Base-by-base conservation (phyloP, 2,113 vertebrate species). In the Crocuta crocuta region DNA sequence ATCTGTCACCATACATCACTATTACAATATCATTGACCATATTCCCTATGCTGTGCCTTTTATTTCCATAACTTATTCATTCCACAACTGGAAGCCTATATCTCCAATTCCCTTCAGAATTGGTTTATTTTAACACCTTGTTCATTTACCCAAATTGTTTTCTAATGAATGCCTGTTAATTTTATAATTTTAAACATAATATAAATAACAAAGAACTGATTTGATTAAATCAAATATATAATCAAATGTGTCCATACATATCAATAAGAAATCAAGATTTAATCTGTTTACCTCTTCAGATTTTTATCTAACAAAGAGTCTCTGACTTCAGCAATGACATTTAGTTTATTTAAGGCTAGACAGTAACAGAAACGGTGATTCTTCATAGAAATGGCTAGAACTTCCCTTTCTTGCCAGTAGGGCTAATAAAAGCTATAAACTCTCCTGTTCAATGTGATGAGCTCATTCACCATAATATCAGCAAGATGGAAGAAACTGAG, bases 241-340 rank as follows among this genome's bases (percentile, higher is more conserved):
- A 31, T 45, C 68, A 28, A 23, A 79, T 23, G 31, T 70, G 53
- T 16, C 53, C 4, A 58, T 48, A 28, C 11, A 70, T 78, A 94
- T 78, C 31, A 96, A 48, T 63, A 93, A 65, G 43, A 92, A 96
- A 94, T 86, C 33, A 4, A 86, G 11, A 10, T 71, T 95, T 86
- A 89, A n/a, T 68, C 21, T 89, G 10, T 96, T 96, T 89, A 74
- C 43, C 2, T 45, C 15, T 82, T 96, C 7, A 86, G 23, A n/a
- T 89, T 79, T 93, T 93, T 92, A 81, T 82, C 28, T 94, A 92
- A 93, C 39, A 84, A 96, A 96, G 65, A 85, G n/a, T 21, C 16
- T 96, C 43, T 79, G n/a, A 23, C 13, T 96, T 90, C 45, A 43
- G 70, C 39, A 10, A 73, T 74, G 6, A 58, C 12, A 5, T 58